Evolutionary conservation across 2,113 vertebrate genomes (phyloP).

Genomic region (Pungitius pungitius): DNA sequence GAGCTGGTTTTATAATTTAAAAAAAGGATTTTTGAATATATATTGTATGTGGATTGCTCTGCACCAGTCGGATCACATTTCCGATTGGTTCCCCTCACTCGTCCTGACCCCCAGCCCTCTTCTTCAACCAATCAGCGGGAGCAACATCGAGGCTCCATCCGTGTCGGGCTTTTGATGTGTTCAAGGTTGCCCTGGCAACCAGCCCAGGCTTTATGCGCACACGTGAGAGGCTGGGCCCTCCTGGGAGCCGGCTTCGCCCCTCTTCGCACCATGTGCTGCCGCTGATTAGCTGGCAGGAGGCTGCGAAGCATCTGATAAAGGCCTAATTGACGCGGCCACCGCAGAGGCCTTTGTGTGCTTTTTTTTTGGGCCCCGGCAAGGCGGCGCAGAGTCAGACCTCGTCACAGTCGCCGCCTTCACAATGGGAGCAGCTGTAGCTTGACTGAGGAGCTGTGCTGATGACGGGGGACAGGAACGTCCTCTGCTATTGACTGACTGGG

Average conservation of each 20-base stretch:
- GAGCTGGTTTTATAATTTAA: too few species aligned
- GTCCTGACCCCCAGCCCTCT: constrained; percentile 9
- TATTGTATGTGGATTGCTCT: not conserved
- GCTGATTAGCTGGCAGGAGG: constrained; percentile 78
- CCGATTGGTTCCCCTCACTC: not conserved
- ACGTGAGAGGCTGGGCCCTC: constrained; percentile 61
- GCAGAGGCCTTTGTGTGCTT: constrained; percentile 73
- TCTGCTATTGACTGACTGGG: constrained; percentile 35
- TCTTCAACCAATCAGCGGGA: constrained; percentile 70
- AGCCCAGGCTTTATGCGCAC: constrained; percentile 54
- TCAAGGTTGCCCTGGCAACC: constrained; percentile 81
- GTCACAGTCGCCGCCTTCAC: constrained; percentile 76
- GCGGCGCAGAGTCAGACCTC: constrained; percentile 66
- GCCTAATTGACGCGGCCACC: constrained; percentile 70
- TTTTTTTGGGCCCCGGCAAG: constrained; percentile 56
- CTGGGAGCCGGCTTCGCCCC: constrained; percentile 67
- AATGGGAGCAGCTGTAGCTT: constrained; percentile 83
- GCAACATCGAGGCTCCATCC: constrained; percentile 71
- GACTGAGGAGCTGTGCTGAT: constrained; percentile 60
- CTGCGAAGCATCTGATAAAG: constrained; percentile 81
- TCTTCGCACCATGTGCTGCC: constrained; percentile 80
- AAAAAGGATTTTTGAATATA: not conserved
- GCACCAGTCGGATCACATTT: not conserved
- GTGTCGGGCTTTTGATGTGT: constrained; percentile 78
- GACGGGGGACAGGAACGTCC: constrained; percentile 42